A percentile compares a stretch with the other conserved stretches of the same genome.
These are phyloP conservation scores for Mallotus villosus DNA, from an alignment of 2,797 vertebrate species.

Conservation along the genomic window DNA sequence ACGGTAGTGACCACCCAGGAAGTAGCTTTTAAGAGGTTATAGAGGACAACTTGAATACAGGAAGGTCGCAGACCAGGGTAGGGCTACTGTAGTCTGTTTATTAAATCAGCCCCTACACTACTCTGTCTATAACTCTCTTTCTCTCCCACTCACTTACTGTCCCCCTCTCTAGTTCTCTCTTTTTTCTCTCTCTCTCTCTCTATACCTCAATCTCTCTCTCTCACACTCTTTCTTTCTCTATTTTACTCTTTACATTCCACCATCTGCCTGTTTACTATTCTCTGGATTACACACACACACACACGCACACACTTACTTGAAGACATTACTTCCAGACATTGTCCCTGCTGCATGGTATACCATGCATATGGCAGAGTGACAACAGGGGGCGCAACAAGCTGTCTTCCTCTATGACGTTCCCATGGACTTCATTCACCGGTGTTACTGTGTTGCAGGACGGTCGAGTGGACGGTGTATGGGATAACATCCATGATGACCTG, in stretches of 20 bases:
- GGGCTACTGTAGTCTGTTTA: too few species aligned
- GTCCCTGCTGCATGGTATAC: not conserved
- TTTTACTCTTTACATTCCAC: not conserved
- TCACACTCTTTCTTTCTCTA: not conserved
- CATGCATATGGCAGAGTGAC: not conserved
- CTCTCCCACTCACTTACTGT: not conserved
- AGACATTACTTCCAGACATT: not conserved
- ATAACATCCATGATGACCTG: constrained; percentile 25
- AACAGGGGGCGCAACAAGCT: constrained; percentile 54
- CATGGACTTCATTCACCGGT: constrained; percentile 6
- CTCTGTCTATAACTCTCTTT: constrained; percentile 2
- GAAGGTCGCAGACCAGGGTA: too few species aligned
- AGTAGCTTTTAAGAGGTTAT: not conserved
- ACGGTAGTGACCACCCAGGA: constrained; percentile 1
- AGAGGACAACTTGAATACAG: not conserved
- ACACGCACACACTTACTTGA: not conserved
- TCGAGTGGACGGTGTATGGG: not conserved
- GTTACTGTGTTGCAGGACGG: constrained; percentile 6
- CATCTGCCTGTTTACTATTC: not conserved
- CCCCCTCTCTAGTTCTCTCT: not conserved
- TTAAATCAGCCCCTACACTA: not conserved
- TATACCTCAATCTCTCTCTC: not conserved
- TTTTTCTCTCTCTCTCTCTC: too few species aligned
- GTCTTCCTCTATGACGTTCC: constrained; percentile 20
- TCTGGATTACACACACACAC: constrained; percentile 2